Evolutionary conservation across 1,140 invertebrate species (phyloP).

Genomic region (Drosophila saltans): DNA sequence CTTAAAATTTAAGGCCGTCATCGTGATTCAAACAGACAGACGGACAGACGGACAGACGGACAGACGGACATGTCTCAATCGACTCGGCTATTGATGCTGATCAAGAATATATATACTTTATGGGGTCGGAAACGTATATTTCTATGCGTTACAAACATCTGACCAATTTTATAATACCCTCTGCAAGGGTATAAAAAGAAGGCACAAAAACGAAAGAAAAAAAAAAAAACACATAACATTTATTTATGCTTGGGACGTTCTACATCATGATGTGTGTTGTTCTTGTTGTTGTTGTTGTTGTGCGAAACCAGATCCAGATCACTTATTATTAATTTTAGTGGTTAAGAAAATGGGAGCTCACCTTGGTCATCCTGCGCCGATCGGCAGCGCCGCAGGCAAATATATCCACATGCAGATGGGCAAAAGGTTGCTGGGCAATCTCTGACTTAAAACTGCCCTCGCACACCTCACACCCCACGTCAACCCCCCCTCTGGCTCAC

Average conservation of each 20-base stretch:
- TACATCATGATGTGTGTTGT: constrained; percentile 25
- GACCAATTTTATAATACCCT: too few relatives aligned
- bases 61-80: too few relatives aligned
- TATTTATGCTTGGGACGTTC: constrained; percentile 72
- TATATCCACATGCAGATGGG: constrained; percentile 72
- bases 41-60: too few relatives aligned
- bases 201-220: not conserved
- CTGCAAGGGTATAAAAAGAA: too few relatives aligned
- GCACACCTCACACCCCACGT: not conserved
- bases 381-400: constrained; percentile 75
- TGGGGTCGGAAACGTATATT: too few relatives aligned
- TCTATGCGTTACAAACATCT: too few relatives aligned
- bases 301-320: constrained; percentile 80
- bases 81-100: too few relatives aligned
- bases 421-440: constrained; percentile 69
- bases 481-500: not conserved
- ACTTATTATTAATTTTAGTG: constrained; percentile 83
- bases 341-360: constrained; percentile 78
- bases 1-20: too few relatives aligned
- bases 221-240: constrained; percentile 76
- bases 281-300: constrained; percentile 43
- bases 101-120: too few relatives aligned
- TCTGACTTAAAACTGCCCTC: constrained; percentile 28
- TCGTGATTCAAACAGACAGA: too few relatives aligned
- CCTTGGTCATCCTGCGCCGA: constrained; percentile 50